phyloP scores from a whole-genome alignment of 1,140 invertebrate genomes.

The Sminthurides bifidus region DNA sequence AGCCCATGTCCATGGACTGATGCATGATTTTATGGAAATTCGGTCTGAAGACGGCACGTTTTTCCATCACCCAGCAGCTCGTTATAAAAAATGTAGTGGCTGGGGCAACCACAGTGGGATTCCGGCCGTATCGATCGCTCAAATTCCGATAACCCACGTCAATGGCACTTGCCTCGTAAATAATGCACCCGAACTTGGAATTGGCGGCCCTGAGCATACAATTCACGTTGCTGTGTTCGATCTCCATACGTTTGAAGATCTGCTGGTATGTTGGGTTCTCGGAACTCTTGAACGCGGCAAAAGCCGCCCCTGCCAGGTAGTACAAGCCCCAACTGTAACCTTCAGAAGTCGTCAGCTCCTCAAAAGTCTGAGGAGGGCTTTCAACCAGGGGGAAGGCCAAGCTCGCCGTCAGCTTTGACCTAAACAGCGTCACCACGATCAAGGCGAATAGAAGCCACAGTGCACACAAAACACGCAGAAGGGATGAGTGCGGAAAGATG shows the following conservation, averaged over 20 bases:
- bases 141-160: conserved; percentile 13
- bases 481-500: not conserved
- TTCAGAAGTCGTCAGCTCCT: conserved; percentile 17
- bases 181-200: conserved; percentile 10
- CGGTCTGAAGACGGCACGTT: conserved; percentile 5
- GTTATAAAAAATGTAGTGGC: conserved; percentile 11
- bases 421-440: conserved; percentile 16
- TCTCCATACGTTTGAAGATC: conserved; percentile 13
- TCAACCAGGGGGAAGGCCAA: conserved; percentile 15
- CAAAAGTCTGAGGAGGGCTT: conserved; percentile 16
- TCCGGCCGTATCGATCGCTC: conserved; percentile 9
- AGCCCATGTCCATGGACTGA: conserved; percentile 8
- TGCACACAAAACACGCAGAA: not conserved
- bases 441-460: conserved; percentile 15
- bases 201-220: conserved; percentile 13
- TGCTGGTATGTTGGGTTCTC: conserved; percentile 17
- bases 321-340: conserved; percentile 11
- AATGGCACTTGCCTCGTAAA: conserved; percentile 12
- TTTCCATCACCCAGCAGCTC: conserved; percentile 8
- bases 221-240: conserved; percentile 7
- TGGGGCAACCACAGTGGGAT: conserved; percentile 8
- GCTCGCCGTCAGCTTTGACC: conserved; percentile 17
- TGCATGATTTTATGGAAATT: conserved; percentile 12
- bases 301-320: conserved; percentile 13
- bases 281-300: conserved; percentile 9